Base-by-base conservation (phyloP, 64 coral and sea anemone genomes). In the Stichodactyla mertensii region DNA sequence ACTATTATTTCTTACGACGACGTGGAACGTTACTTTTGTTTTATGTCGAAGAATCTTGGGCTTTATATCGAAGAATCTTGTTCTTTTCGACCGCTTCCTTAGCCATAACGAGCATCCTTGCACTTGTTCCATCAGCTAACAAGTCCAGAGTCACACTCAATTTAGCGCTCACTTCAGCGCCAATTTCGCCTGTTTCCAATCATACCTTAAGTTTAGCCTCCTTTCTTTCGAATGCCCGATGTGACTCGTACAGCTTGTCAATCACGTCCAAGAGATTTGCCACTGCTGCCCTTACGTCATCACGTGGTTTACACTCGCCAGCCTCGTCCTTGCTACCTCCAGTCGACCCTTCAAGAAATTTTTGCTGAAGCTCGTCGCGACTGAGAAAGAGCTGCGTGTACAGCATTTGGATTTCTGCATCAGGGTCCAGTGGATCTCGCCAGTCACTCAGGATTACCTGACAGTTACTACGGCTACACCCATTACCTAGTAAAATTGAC, bases 381-480 rank as follows among this genome's bases (percentile, higher is more conserved):
- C 95, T 87, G 57, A 94, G 85, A 18, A 94, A 61, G 10, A 98
- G 87, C 26, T 98, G 95, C 3, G 89, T 94, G 55, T 87, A 98
- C 27, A 98, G 92, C 79, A 92, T 98, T 80, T 98, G 95, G 14
- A 92, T 80, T 87, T 98, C 92, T 54, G 83, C 84, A 52, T 98
- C 95, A 19, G 95, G 92, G 61, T 94, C 92, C 52, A 98, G 67
- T 78, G 95, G 95, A 80, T 98, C 95, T 69, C 92, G 92, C 95
- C 95, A 98, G 82, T 98, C 95, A 55, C 92, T 98, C 54, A 98
- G 64, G 31, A 86, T 98, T 52, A 89, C 92, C 64, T 92, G 89
- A 22, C 88, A 77, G 59, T 92, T 87, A 51, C 89, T 94, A 22
- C 57, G 79, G 84, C 87, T 88, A 67, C 95, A 98, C 13, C 95